phyloP scores from a whole-genome alignment of 2,888 invertebrate species.

The Papilio gigon region DNA sequence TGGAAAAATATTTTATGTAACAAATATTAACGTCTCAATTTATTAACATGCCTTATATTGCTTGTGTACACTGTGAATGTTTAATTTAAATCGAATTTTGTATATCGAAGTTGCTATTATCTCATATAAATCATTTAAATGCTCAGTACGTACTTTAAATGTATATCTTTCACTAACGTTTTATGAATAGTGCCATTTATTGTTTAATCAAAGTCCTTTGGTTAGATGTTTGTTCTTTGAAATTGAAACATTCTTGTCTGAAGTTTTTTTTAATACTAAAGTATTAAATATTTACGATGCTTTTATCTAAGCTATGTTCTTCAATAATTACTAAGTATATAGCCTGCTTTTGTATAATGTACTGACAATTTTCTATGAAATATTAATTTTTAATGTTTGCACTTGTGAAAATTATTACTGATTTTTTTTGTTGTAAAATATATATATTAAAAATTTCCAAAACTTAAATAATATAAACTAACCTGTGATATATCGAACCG shows the following conservation, averaged over 20 bases:
- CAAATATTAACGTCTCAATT: background rate
- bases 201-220: background rate
- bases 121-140: too few relatives aligned
- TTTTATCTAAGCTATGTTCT: background rate
- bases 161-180: background rate
- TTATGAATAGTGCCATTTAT: slow-evolving; percentile 53
- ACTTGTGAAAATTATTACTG: background rate
- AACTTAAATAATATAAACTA: slow-evolving; percentile 74
- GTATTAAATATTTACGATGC: background rate
- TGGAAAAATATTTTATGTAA: background rate
- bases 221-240: background rate
- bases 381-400: background rate
- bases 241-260: background rate
- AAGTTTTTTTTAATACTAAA: background rate
- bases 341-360: background rate
- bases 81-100: background rate
- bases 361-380: background rate
- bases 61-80: background rate
- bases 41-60: background rate
- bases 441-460: background rate
- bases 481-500: slow-evolving; percentile 80
- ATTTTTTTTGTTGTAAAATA: too few relatives aligned
- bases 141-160: too few relatives aligned
- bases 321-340: background rate
- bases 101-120: background rate